These are phyloP conservation scores for Antrozous pallidus DNA, from an alignment of 2,797 vertebrate species.

Conservation along the genomic window DNA sequence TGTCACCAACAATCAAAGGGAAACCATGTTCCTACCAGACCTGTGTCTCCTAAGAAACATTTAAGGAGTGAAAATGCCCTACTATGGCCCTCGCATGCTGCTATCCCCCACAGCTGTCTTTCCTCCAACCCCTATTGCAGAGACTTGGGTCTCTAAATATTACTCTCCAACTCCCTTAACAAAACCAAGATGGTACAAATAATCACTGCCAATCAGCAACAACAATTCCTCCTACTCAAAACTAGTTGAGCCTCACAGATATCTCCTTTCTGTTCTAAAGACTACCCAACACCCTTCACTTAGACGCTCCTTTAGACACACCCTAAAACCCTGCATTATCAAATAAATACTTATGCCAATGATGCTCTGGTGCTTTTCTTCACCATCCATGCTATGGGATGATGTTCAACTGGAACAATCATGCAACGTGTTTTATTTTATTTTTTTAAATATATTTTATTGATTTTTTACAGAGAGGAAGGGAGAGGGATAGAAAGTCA, in stretches of 20 bases:
- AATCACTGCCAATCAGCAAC: conserved; percentile 9
- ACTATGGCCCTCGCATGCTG: background rate
- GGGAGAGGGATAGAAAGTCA: too few species aligned
- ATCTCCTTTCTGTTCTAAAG: background rate
- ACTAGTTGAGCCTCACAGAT: background rate
- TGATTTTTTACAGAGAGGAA: too few species aligned
- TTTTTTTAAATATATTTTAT: too few species aligned
- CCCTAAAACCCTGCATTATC: background rate
- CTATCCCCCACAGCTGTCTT: background rate
- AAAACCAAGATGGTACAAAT: conserved; percentile 8
- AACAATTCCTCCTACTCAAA: background rate
- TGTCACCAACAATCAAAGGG: background rate
- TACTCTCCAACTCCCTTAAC: background rate
- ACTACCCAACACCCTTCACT: background rate
- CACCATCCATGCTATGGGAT: background rate
- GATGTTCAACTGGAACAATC: background rate
- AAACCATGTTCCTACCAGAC: background rate
- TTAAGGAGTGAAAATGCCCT: background rate
- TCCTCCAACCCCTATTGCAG: background rate
- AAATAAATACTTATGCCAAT: background rate
- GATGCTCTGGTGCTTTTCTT: background rate
- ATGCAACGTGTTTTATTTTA: background rate
- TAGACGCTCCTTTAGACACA: background rate
- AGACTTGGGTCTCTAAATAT: background rate
- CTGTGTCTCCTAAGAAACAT: background rate